phyloP scores from a whole-genome alignment of 2,113 vertebrate species.

The Pampusana beccarii region DNA sequence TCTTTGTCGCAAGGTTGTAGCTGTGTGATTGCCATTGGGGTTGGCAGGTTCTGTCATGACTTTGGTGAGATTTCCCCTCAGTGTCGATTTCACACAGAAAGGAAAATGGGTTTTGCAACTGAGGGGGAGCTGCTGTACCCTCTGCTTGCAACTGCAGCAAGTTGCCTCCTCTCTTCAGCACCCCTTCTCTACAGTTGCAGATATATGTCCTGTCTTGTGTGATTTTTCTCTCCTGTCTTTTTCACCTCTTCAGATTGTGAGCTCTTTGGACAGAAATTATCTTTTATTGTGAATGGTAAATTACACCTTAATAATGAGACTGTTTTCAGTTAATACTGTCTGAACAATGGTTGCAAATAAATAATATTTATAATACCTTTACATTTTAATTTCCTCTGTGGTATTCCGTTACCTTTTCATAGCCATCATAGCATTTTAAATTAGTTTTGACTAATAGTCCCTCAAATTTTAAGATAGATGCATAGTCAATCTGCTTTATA shows the following conservation, averaged over 20 bases:
- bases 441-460: not conserved
- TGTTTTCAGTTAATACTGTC: not conserved
- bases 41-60: not conserved
- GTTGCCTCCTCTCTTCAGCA: not conserved
- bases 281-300: not conserved
- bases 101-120: rapidly evolving
- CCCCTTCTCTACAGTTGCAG: not conserved
- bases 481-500: not conserved
- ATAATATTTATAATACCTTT: constrained; percentile 1
- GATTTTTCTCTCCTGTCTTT: not conserved
- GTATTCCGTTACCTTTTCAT: not conserved
- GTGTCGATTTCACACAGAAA: not conserved
- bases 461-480: not conserved
- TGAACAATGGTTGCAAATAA: constrained; percentile 11
- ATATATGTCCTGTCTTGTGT: not conserved
- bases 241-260: not conserved
- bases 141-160: not conserved
- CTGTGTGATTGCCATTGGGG: not conserved
- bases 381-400: not conserved
- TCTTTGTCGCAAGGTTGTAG: not conserved
- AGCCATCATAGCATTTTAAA: not conserved
- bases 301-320: not conserved
- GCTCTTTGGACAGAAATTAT: not conserved
- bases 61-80: not conserved
- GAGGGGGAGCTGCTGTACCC: not conserved